Base-by-base conservation (phyloP, 2,113 vertebrate species). In the Lipotes vexillifer region DNA sequence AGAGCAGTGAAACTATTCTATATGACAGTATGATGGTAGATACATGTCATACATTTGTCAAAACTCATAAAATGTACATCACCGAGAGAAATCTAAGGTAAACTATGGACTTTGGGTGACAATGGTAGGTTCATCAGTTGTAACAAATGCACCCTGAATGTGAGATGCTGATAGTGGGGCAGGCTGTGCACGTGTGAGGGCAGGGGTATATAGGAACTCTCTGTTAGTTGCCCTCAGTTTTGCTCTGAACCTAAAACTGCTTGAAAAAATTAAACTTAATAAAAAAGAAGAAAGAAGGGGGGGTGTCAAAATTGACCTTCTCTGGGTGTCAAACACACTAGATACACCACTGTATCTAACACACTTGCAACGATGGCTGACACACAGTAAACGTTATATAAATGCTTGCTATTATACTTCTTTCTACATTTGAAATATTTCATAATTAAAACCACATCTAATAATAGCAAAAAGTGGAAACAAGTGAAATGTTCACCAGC, bases 381-480 rank as follows among this genome's bases (percentile, higher is more conserved):
- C 49, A 68, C 29, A 87, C 4, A 23, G 11, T n/a, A 71, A 83
- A 8, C 13, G 46, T 52, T 52, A 52, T 74, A 65, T 21, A 72
- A 46, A 74, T 74, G 84, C 36, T 59, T 84, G 33, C 38, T 81
- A 10, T 74, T 86, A 78, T 52, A 78, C 29, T 55, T 72, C 91
- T 95, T 66, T 91, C 81, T 90, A 81, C 20, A 21, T 80, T 57
- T 72, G 36, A 89, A 74, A 72, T 86, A 81, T 81, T 80, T 93
- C 46, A 25, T 80, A 93, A 86, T 87, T 81, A 86, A 96, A 71
- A 86, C 7, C 83, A 63, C 44, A 77, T n/a, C 59, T 74, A 63
- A 61, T 87, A 82, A 59, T 75, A 68, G 29, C 38, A 84, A 52
- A 72, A 88, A 44, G 29, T 78, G 63, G 44, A 72, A 85, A 80